A percentile compares a stretch with the other conserved stretches of the same genome.
These are phyloP conservation scores for Sylvicola cinctus DNA, from an alignment of 2,888 invertebrate species.

Conservation along the genomic window DNA sequence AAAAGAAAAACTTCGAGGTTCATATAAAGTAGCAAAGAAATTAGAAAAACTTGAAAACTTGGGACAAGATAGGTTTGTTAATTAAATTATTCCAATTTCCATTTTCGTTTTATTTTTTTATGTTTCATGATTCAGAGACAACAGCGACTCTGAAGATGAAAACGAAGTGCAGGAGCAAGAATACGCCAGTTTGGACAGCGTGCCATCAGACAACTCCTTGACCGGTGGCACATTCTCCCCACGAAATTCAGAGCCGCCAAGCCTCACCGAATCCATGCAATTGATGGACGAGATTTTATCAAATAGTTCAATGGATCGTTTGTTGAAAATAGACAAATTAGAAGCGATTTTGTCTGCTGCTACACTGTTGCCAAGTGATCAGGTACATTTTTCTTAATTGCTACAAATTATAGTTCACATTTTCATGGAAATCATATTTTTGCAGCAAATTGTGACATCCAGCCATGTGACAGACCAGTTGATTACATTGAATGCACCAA, in stretches of 20 bases:
- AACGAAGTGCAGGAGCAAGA: slow-evolving; percentile 51
- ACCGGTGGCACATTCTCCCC: slow-evolving; percentile 46
- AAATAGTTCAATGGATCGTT: slow-evolving; percentile 61
- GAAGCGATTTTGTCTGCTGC: slow-evolving; percentile 71
- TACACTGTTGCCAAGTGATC: slow-evolving; percentile 43
- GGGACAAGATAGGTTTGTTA: slow-evolving; percentile 38
- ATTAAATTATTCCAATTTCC: neutral
- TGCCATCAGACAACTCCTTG: slow-evolving; percentile 48
- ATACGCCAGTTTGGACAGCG: slow-evolving; percentile 62
- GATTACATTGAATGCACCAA: slow-evolving; percentile 10
- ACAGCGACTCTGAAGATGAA: slow-evolving; percentile 52
- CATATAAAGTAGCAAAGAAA: slow-evolving; percentile 81
- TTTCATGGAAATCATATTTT: neutral
- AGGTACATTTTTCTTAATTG: slow-evolving; percentile 12
- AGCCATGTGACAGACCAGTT: slow-evolving; percentile 15
- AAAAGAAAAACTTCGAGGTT: slow-evolving; percentile 76
- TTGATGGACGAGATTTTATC: slow-evolving; percentile 69
- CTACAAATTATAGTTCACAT: neutral
- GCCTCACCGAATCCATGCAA: slow-evolving; percentile 75
- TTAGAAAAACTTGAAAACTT: slow-evolving; percentile 72
- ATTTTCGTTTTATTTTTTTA: neutral
- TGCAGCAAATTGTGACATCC: slow-evolving; percentile 16
- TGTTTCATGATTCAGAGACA: slow-evolving; percentile 32
- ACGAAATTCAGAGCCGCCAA: slow-evolving; percentile 56
- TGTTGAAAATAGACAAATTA: slow-evolving; percentile 68